These are phyloP conservation scores for Chrysogorgia sp. DNA, from an alignment of 92 coral and sea anemone species.

Conservation along the genomic window DNA sequence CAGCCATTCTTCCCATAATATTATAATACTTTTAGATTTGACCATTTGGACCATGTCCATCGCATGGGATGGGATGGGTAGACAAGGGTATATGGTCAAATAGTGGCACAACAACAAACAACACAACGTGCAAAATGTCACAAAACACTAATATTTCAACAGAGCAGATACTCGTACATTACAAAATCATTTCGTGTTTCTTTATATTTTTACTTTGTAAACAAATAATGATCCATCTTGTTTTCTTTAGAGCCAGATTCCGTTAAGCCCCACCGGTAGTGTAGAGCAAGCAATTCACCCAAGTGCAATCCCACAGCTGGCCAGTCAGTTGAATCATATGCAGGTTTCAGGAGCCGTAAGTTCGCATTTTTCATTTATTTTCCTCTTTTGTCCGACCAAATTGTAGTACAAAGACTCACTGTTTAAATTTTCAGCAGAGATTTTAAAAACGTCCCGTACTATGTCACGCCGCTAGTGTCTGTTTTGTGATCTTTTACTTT, in stretches of 20 bases:
- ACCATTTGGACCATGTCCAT: too few relatives aligned
- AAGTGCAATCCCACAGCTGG: constrained; percentile 72
- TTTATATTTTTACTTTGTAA: not conserved
- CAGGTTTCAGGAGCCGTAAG: constrained; percentile 76
- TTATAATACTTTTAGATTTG: too few relatives aligned
- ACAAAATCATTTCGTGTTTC: not conserved
- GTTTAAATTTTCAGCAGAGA: not conserved
- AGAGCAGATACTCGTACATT: not conserved
- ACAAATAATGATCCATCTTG: too few relatives aligned
- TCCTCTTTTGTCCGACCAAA: not conserved
- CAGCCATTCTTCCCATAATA: too few relatives aligned
- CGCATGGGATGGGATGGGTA: too few relatives aligned
- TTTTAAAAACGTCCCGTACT: not conserved
- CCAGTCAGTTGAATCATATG: constrained; percentile 91
- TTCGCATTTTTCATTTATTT: not conserved
- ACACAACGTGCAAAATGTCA: too few relatives aligned
- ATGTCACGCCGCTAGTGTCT: not conserved
- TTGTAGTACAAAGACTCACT: too few relatives aligned
- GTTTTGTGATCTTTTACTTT: not conserved
- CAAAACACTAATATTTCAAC: too few relatives aligned
- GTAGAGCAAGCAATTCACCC: constrained; percentile 85
- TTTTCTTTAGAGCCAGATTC: constrained; percentile 66
- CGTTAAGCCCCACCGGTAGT: constrained; percentile 64
- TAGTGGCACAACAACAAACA: too few relatives aligned
- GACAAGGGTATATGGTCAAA: too few relatives aligned